Evolutionary conservation across 2,888 invertebrate species (phyloP).

Genomic region (Eutolmus rufibarbis): DNA sequence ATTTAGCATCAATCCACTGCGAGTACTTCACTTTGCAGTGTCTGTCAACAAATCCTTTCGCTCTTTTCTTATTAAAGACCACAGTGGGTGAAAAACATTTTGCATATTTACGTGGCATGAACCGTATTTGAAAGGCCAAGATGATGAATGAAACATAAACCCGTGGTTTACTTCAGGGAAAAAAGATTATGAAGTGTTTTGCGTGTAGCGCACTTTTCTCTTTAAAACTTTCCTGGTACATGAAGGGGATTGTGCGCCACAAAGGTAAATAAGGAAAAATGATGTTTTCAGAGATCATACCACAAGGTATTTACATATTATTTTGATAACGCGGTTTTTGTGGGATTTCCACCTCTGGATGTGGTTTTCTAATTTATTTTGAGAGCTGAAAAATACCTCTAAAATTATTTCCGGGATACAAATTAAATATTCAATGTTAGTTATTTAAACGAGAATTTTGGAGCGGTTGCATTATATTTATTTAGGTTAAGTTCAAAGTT

Average conservation of each 20-base stretch:
- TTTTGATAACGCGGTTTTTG: neutral
- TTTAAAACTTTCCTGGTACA: neutral
- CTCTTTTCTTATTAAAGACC: neutral
- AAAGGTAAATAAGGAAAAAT: neutral
- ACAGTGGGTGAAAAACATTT: neutral
- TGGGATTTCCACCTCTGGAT: neutral
- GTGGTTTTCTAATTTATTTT: neutral
- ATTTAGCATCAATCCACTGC: neutral
- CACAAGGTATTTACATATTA: neutral
- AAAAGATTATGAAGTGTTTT: neutral
- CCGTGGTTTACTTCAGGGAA: neutral
- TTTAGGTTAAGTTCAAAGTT: neutral
- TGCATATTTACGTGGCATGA: neutral
- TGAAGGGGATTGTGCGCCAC: neutral
- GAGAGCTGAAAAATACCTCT: neutral
- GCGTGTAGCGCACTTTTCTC: neutral
- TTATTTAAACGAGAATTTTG: neutral
- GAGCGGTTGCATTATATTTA: neutral
- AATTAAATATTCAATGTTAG: neutral
- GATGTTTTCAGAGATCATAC: neutral
- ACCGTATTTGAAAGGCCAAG: neutral
- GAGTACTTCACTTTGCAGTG: neutral
- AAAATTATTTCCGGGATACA: neutral
- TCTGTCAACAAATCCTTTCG: neutral
- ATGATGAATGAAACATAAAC: neutral